These are phyloP conservation scores for Notospermus geniculatus DNA, from an alignment of 1,140 invertebrate species.

Conservation along the genomic window DNA sequence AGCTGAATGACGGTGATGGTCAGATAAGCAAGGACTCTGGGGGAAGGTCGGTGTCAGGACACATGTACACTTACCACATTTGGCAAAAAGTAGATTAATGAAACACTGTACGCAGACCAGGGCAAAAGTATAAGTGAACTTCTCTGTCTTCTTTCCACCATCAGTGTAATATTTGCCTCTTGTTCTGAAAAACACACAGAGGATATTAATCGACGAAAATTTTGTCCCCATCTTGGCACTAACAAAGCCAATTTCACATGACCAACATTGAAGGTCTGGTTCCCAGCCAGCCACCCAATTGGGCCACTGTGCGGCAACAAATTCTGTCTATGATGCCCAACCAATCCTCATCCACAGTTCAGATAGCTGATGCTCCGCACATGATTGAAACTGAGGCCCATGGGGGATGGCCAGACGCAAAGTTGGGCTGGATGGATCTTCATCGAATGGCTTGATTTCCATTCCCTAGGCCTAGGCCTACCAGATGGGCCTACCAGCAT, in stretches of 20 bases:
- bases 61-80: conserved; percentile 62
- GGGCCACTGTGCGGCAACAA: background rate
- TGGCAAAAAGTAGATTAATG: conserved; percentile 84
- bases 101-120: conserved; percentile 87
- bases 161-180: conserved; percentile 71
- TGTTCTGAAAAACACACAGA: conserved; percentile 60
- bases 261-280: background rate
- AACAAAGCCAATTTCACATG: no score
- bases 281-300: background rate
- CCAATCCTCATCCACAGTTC: background rate
- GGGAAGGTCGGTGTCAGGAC: background rate
- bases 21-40: no score
- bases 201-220: no score
- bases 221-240: no score
- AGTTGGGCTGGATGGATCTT: no score
- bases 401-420: no score
- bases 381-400: no score
- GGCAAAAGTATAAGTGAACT: conserved; percentile 79
- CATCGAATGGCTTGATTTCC: no score
- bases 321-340: background rate
- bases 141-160: conserved; percentile 69
- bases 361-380: no score
- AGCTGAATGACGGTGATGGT: no score
- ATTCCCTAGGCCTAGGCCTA: no score
- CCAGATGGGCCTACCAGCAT: no score